These are phyloP conservation scores for Sphaeramia orbicularis DNA, from an alignment of 2,797 vertebrate species.

Conservation along the genomic window DNA sequence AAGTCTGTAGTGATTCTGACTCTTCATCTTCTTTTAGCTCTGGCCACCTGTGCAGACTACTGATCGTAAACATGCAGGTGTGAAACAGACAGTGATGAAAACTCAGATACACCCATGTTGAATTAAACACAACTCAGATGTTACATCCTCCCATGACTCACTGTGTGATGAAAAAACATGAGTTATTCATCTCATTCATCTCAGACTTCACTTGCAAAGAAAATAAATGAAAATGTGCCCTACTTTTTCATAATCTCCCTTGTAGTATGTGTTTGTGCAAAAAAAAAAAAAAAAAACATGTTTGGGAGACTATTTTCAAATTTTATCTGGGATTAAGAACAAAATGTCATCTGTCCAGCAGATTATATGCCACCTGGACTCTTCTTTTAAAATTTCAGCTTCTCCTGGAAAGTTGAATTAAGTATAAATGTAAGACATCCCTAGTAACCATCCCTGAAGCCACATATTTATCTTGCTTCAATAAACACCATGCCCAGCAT, in stretches of 20 bases:
- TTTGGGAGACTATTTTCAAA: not conserved
- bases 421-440: too few relatives aligned
- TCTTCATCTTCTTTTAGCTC: too few relatives aligned
- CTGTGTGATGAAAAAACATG: slow-evolving; percentile 12
- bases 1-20: too few relatives aligned
- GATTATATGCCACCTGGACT: slow-evolving; percentile 9
- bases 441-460: too few relatives aligned
- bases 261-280: not conserved
- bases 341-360: not conserved
- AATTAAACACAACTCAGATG: slow-evolving; percentile 25
- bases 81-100: too few relatives aligned
- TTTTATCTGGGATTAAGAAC: slow-evolving; percentile 7
- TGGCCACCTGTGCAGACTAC: too few relatives aligned
- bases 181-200: slow-evolving; percentile 20
- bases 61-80: too few relatives aligned
- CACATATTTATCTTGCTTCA: slow-evolving; percentile 1
- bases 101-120: too few relatives aligned
- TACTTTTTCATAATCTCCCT: not conserved
- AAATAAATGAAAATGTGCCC: not conserved
- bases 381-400: not conserved
- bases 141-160: slow-evolving; percentile 11
- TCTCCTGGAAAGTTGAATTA: too few relatives aligned
- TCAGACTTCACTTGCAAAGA: slow-evolving; percentile 12
- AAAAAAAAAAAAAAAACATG: too few relatives aligned
- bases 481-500: not conserved